Evolutionary conservation across 1,140 invertebrate species (phyloP), one percentile per base, ranked within the genome.

Genomic region (Monomorium pharaonis): DNA sequence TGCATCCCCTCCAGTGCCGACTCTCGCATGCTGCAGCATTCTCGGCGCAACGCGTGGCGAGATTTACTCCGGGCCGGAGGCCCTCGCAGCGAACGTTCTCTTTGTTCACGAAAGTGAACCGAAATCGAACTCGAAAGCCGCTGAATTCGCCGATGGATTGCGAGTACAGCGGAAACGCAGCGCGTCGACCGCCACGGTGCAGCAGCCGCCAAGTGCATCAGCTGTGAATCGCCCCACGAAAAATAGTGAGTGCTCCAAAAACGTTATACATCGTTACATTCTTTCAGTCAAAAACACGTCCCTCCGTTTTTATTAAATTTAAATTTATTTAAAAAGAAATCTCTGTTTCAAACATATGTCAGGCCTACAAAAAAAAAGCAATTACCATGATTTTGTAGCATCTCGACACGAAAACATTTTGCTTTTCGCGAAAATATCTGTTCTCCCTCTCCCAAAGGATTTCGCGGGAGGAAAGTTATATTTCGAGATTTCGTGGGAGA

Each of bases 61-160:
- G 42, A 74, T 62, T 49, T 56, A 16, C 33, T 87, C 18, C 67
- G 10, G 21, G 14, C 24, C 21, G n/a, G 21, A 49, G 37, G 51
- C 27, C 33, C 3, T 27, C 47, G 16, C 76, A n/a, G 67, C 44
- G 24, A 14, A 65, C 62, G 51, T 51, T 24, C 70, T 84, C 80
- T 88, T 85, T 78, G 86, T 85, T n/a, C 65, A 65, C 42, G 37
- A 60, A 74, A 76, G 81, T 88, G 75, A 88, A 80, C 83, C 37
- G 60, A 75, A 75, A 76, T 18, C 24, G 56, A 74, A 60, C 37
- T 58, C 60, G 30, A 88, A n/a, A 12, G 80, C 7, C 21, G 10
- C 51, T 74, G 67, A 75, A 88, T 86, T 67, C 58, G 27, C 37
- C 37, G 14, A 69, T 33, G 86, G 44, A 42, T 37, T 42, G 60